Percentiles rank a stretch among this genome's conserved stretches.
These are phyloP conservation scores for Melanostigma gelatinosum DNA, from an alignment of 2,113 vertebrate species.

Conservation along the genomic window DNA sequence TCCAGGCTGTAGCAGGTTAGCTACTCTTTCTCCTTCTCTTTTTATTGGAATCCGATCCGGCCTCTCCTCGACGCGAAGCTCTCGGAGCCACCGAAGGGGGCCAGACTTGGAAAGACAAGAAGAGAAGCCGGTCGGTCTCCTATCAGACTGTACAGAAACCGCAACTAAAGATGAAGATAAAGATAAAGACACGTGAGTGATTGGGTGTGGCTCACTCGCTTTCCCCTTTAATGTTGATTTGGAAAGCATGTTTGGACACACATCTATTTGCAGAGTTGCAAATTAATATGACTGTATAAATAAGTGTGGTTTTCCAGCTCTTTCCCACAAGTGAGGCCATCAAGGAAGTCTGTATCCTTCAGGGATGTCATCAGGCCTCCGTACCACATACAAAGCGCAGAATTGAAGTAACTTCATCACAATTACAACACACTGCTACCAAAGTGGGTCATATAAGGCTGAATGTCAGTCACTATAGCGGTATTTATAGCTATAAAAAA, in stretches of 20 bases:
- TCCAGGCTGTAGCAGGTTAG: conserved; percentile 60
- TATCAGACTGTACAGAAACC: conserved; percentile 39
- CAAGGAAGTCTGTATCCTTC: conserved; percentile 36
- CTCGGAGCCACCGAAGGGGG: conserved; percentile 28
- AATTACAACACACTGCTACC: conserved; percentile 15
- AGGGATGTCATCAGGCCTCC: conserved; percentile 22
- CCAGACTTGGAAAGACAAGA: conserved; percentile 26
- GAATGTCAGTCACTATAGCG: not conserved
- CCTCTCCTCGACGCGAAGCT: conserved; percentile 34
- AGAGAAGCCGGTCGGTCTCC: conserved; percentile 17
- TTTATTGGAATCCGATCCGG: conserved; percentile 59
- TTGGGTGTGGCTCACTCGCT: conserved; percentile 23
- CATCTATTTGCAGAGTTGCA: not conserved
- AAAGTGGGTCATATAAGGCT: conserved; percentile 17
- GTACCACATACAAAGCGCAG: conserved; percentile 1
- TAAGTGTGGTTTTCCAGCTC: conserved; percentile 3
- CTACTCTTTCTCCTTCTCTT: conserved; percentile 51
- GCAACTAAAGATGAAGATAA: conserved; percentile 49
- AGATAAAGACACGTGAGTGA: conserved; percentile 28
- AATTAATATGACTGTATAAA: not conserved
- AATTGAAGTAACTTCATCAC: conserved; percentile 36
- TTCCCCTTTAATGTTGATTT: conserved; percentile 31
- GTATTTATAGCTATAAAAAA: not conserved
- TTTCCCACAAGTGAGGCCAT: conserved; percentile 21
- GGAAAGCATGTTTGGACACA: conserved; percentile 34